Percentiles rank a stretch among this genome's conserved stretches.
phyloP scores from a whole-genome alignment of 2,888 invertebrate genomes.

The Charanyca ferruginea region DNA sequence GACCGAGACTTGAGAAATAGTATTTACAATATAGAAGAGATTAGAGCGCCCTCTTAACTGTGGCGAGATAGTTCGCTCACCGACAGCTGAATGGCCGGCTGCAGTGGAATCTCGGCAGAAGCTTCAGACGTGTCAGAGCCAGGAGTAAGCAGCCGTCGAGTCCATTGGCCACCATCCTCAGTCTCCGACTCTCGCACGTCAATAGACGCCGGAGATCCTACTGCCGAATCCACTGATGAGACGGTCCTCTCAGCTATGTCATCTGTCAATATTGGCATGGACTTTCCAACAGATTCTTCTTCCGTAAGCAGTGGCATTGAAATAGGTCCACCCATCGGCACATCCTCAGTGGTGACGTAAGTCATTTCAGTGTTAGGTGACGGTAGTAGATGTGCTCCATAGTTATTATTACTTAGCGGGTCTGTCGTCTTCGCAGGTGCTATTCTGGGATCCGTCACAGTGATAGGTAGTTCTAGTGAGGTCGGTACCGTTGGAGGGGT shows the following conservation, averaged over 20 bases:
- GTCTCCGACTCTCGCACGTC: constrained; percentile 78
- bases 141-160: constrained; percentile 81
- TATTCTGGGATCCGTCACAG: constrained; percentile 94
- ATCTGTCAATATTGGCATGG: constrained; percentile 87
- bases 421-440: constrained; percentile 88
- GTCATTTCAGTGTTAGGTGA: constrained; percentile 83
- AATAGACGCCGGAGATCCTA: constrained; percentile 76
- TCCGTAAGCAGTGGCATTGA: constrained; percentile 92
- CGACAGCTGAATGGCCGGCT: constrained; percentile 83
- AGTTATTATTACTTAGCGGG: constrained; percentile 79
- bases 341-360: constrained; percentile 77
- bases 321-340: constrained; percentile 80
- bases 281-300: constrained; percentile 82
- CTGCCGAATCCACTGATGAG: constrained; percentile 77
- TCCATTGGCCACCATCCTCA: constrained; percentile 78
- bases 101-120: constrained; percentile 85
- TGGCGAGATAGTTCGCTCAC: constrained; percentile 78
- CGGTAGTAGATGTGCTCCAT: constrained; percentile 74
- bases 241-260: constrained; percentile 76
- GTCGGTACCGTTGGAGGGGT: constrained; percentile 92
- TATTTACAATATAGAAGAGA: constrained; percentile 45
- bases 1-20: constrained; percentile 53
- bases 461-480: constrained; percentile 94
- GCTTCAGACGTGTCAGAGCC: constrained; percentile 83
- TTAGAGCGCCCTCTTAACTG: constrained; percentile 70